A percentile compares a stretch with the other conserved stretches of the same genome.
Evolutionary conservation across 2,797 vertebrate species (phyloP).

Genomic region (Novumbra hubbsi): DNA sequence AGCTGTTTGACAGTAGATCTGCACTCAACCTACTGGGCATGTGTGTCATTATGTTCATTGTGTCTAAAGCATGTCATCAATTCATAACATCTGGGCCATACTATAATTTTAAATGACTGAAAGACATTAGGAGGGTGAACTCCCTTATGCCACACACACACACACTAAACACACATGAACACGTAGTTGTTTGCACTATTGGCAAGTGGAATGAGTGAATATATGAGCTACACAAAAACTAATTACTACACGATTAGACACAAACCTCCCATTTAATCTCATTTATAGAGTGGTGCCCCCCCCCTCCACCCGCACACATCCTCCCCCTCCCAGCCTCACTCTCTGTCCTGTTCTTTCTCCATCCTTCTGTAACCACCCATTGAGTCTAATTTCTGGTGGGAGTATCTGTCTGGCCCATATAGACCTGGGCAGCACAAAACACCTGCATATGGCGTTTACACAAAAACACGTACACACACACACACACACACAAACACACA

Average conservation of each 20-base stretch:
- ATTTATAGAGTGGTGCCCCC: constrained; percentile 68
- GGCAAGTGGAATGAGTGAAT: constrained; percentile 79
- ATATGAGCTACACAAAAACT: constrained; percentile 79
- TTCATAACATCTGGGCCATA: constrained; percentile 59
- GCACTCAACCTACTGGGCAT: constrained; percentile 48
- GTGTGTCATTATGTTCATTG: constrained; percentile 47
- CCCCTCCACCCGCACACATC: constrained; percentile 26
- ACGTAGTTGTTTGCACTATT: constrained; percentile 73
- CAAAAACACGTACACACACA: constrained; percentile 11
- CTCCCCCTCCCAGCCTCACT: constrained; percentile 18
- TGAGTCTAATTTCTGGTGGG: constrained; percentile 34
- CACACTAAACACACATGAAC: constrained; percentile 48
- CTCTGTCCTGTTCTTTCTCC: constrained; percentile 13
- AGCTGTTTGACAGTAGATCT: constrained; percentile 64
- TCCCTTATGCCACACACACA: constrained; percentile 49
- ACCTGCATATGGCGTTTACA: constrained; percentile 2
- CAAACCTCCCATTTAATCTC: constrained; percentile 78
- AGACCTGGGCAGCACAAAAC: constrained; percentile 7
- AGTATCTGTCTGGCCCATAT: constrained; percentile 46
- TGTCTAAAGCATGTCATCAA: constrained; percentile 62
- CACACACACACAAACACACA: constrained; percentile 8
- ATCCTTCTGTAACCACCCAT: constrained; percentile 16
- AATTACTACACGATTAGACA: constrained; percentile 79
- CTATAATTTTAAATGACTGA: constrained; percentile 72
- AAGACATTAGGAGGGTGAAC: constrained; percentile 65